phyloP scores from a whole-genome alignment of 2,797 vertebrate genomes.

The Molossus molossus region DNA sequence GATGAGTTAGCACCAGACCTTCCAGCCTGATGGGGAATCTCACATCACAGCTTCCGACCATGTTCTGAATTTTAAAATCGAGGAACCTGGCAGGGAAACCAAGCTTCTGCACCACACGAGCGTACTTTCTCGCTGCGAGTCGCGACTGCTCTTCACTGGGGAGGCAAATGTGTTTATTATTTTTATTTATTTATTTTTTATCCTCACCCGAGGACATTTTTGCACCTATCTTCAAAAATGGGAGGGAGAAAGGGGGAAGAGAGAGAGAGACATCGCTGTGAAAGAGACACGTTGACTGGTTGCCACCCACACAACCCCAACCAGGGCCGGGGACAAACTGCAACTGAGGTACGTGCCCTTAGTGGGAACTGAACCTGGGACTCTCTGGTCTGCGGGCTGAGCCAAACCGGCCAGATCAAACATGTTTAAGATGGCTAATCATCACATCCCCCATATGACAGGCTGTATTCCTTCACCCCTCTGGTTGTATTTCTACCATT shows the following conservation, averaged over 20 bases:
- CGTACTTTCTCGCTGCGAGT: slow-evolving; percentile 96
- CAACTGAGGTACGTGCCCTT: no score
- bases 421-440: background rate
- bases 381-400: no score
- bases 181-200: no score
- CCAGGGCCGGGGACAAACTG: no score
- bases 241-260: no score
- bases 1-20: slow-evolving; percentile 96
- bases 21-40: slow-evolving; percentile 97
- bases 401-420: no score
- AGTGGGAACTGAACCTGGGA: no score
- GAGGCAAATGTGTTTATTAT: background rate
- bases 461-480: background rate
- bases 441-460: background rate
- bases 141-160: slow-evolving; percentile 96
- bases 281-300: no score
- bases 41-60: slow-evolving; percentile 98
- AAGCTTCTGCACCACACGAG: slow-evolving; percentile 97
- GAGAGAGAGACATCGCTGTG: no score
- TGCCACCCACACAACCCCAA: no score
- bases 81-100: slow-evolving; percentile 97
- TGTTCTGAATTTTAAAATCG: slow-evolving; percentile 99
- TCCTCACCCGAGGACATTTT: no score
- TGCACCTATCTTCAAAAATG: no score
- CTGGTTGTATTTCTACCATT: background rate